Evolutionary conservation across 2,797 vertebrate genomes (phyloP), one percentile per base, ranked within the genome.

Genomic region (Nannoperca obscura): DNA sequence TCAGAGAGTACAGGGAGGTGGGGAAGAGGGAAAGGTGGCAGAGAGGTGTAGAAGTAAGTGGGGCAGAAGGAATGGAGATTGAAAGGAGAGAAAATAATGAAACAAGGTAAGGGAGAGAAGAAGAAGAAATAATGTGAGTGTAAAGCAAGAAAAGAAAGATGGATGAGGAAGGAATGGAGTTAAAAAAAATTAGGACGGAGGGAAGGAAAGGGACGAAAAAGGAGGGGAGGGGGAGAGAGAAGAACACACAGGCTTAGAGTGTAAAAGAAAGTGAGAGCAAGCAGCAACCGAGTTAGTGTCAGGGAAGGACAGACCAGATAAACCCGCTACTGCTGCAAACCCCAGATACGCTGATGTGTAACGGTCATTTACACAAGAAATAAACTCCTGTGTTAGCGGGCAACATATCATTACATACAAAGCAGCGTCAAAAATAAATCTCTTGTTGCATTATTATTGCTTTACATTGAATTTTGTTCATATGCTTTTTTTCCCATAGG

Each of bases 241-340:
- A 94, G 95, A 95, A 96, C 95, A 97, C 92, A 97, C 85, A 88
- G 92, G 95, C 96, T 96, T 96, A 90, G 95, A 96, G 96, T 94
- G 94, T 95, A 96, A 91, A 96, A 95, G 93, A 96, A 95, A 92
- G 95, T 96, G 95, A 94, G 80, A 87, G 87, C 87, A 89, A 92
- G 91, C 92, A 90, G 93, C 88, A 91, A 85, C 76, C 65, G 81
- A 77, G 88, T 91, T 88, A 89, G 85, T 89, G 80, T 92, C 57
- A 83, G 82, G 87, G 88, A 71, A 80, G 76, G 84, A 84, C 74
- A 87, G 81, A 81, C 73, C 64, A 65, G 81, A 82, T 64, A 80
- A 55, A 81, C 72, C 74, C 46, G 14, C 85, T 55, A 59, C 70
- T 88, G 79, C 79, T 82, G 63, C 77, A 87, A 77, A 88, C 82